A percentile compares a stretch with the other conserved stretches of the same genome.
These are phyloP conservation scores for Idaea straminata DNA, from an alignment of 2,888 invertebrate genomes.

Conservation along the genomic window DNA sequence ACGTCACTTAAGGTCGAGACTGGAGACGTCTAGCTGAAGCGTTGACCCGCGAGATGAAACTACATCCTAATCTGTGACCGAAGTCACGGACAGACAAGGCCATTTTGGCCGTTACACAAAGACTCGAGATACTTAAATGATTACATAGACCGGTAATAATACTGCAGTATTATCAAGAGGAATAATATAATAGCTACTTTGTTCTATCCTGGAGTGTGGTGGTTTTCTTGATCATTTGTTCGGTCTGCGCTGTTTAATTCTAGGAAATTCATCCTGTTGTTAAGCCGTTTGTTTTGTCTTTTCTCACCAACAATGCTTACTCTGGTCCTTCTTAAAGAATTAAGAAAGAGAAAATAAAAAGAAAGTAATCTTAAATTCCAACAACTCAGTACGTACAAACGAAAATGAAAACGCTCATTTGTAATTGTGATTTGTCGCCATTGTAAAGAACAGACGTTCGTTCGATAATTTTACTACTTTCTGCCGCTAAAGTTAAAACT, in stretches of 20 bases:
- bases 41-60: not conserved
- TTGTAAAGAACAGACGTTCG: not conserved
- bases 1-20: slow-evolving; percentile 3
- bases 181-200: not conserved
- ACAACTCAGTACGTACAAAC: not conserved
- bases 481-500: not conserved
- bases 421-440: not conserved
- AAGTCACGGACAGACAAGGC: slow-evolving; percentile 51
- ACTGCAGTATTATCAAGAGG: slow-evolving; percentile 6
- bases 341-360: not conserved
- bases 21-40: slow-evolving; percentile 7
- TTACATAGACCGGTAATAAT: slow-evolving; percentile 14
- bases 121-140: slow-evolving; percentile 32
- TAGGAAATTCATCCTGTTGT: not conserved
- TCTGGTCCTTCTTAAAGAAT: not conserved
- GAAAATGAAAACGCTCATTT: not conserved
- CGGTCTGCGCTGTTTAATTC: not conserved
- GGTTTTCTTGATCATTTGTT: not conserved
- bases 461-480: not conserved
- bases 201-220: not conserved
- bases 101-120: slow-evolving; percentile 55
- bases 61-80: slow-evolving; percentile 5
- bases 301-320: not conserved
- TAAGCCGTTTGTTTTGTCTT: not conserved
- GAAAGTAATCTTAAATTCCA: not conserved